phyloP scores from a whole-genome alignment of 2,888 invertebrate genomes.

The Orthonevra nobilis region DNA sequence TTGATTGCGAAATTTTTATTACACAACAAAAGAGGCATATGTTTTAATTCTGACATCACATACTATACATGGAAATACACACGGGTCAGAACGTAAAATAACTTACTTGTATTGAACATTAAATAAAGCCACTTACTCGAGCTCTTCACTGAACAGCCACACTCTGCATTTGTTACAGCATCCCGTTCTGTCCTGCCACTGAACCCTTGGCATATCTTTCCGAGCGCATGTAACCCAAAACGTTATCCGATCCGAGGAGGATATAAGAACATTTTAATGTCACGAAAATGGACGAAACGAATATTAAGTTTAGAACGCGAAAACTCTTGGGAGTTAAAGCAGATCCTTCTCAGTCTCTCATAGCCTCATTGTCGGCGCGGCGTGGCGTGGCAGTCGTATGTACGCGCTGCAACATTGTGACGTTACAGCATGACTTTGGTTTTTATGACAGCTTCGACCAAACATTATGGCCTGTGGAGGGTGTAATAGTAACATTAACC shows the following conservation, averaged over 20 bases:
- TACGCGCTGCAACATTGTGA: conserved; percentile 27
- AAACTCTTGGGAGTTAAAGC: conserved; percentile 1
- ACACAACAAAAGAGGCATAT: too few relatives aligned
- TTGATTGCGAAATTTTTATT: too few relatives aligned
- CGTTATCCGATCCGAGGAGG: conserved; percentile 8
- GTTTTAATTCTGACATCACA: too few relatives aligned
- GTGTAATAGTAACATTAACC: conserved; percentile 56
- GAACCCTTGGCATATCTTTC: not conserved
- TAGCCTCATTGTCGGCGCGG: too few relatives aligned
- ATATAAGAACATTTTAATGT: conserved; percentile 30
- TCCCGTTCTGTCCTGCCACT: not conserved
- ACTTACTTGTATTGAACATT: too few relatives aligned
- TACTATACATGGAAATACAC: too few relatives aligned
- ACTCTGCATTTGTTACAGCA: too few relatives aligned
- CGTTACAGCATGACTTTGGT: conserved; percentile 29
- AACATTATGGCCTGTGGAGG: conserved; percentile 49
- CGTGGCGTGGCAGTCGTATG: too few relatives aligned
- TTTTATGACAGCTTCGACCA: conserved; percentile 51
- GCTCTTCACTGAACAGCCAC: too few relatives aligned
- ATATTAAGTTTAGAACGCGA: conserved; percentile 36
- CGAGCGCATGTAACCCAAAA: not conserved
- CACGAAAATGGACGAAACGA: conserved; percentile 23
- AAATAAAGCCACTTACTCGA: too few relatives aligned
- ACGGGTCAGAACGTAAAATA: too few relatives aligned
- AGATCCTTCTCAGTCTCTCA: not conserved